Percentiles rank a stretch among this genome's conserved stretches.
Evolutionary conservation across 2,113 vertebrate species (phyloP).

Genomic region (Agapornis roseicollis): DNA sequence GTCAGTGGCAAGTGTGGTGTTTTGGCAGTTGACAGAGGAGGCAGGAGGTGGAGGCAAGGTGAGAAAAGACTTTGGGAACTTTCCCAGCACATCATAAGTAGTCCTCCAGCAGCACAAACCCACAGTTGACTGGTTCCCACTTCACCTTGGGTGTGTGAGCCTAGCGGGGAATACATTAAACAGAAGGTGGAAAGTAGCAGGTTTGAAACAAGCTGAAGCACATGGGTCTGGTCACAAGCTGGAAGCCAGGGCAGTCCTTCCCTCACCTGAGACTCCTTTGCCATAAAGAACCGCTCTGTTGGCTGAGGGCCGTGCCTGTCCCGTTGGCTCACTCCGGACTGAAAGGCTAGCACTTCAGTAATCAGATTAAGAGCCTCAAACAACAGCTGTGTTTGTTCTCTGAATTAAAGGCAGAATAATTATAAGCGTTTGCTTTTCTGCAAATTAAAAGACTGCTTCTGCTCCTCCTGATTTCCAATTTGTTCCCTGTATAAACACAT

Average conservation of each 20-base stretch:
- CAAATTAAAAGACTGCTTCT: slow-evolving; percentile 66
- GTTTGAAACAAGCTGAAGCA: not conserved
- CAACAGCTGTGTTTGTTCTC: slow-evolving; percentile 77
- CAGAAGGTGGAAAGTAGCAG: not conserved
- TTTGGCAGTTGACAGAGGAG: not conserved
- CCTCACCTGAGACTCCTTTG: not conserved
- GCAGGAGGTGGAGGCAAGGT: slow-evolving; percentile 8
- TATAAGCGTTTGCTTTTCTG: slow-evolving; percentile 69
- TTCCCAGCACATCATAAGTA: slow-evolving; percentile 20
- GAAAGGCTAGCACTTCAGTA: slow-evolving; percentile 54
- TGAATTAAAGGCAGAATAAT: slow-evolving; percentile 70
- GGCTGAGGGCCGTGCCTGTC: not conserved
- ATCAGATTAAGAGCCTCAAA: slow-evolving; percentile 68
- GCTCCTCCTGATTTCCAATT: slow-evolving; percentile 47
- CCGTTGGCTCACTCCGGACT: not conserved
- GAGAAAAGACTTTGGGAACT: slow-evolving; percentile 38
- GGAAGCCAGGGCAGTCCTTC: not conserved
- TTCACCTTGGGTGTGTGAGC: not conserved
- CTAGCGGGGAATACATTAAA: not conserved
- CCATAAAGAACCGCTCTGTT: not conserved
- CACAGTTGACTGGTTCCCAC: not conserved
- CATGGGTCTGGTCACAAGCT: not conserved
- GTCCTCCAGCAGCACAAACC: not conserved
- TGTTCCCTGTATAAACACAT: slow-evolving; percentile 53
- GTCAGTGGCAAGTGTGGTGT: not conserved